Base-by-base conservation (phyloP, 2,888 invertebrate species). In the Allacma fusca region DNA sequence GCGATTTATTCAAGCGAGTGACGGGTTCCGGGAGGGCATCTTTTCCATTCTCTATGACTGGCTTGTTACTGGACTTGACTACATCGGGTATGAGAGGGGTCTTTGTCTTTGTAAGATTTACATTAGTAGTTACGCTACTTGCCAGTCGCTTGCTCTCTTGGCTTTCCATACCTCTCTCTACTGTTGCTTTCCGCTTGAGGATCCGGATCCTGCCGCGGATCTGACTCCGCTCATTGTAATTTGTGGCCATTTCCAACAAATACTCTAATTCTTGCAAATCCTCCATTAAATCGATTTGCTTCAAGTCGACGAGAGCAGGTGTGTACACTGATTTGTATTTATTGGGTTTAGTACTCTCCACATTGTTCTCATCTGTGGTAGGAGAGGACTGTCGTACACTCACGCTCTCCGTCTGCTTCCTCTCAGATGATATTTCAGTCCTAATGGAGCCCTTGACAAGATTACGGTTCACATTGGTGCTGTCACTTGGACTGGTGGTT, bases 151-250 rank as follows among this genome's bases (percentile, higher is more conserved):
- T 75, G 19, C 19, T 78, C 50, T 75, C 74, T 21, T 73, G 44
- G 43, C 43, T 16, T 75, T 72, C 75, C 70, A 71, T 40, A 76
- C 67, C 81, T 34, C 81, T 83, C 44, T 85, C 84, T 59, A 82
- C 73, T 24, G 76, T 82, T 12, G 76, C 88, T 81, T 90, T 88
- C 84, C 91, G 91, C 85, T 91, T 92, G 12, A 93, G 91, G 23
- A 92, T 86, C 80, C 94, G 89, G 79, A 94, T 93, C 87, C 94
- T 93, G 1, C 92, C 90, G 80, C 94, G 89, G 76, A 94, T 92
- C 82, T 92, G 90, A 80, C 93, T 90, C 83, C 94, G 88, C 85
- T 93, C 90, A 85, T 94, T 94, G 86, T 94, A 94, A 80, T 91
- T 91, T 75, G 90, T 90, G 78, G 93, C 92, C 85, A 91, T 91